Conservation (phyloP, 2,888 invertebrate species). For the Oxytorus armatus region DNA sequence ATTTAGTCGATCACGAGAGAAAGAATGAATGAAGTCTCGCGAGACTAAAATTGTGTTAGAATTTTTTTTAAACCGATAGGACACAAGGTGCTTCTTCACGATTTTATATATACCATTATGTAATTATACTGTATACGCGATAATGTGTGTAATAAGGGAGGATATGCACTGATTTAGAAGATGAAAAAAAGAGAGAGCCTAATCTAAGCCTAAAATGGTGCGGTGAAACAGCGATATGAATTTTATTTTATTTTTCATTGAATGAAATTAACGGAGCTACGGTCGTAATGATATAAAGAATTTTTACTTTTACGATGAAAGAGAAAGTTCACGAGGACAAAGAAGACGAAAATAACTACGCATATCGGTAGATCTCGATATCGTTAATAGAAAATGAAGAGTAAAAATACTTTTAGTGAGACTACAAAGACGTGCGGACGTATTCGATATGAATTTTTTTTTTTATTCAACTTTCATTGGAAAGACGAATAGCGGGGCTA, state of each 20-base stretch:
- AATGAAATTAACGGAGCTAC: constrained; percentile 5
- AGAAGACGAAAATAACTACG: constrained; percentile 20
- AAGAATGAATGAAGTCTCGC: too few relatives aligned
- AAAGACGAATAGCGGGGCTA: too few relatives aligned
- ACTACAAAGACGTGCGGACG: too few relatives aligned
- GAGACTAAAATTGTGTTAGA: constrained; percentile 16
- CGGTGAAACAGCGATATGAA: constrained; percentile 32
- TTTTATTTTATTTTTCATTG: background rate
- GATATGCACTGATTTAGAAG: background rate
- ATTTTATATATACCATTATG: constrained; percentile 72
- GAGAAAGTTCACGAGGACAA: background rate
- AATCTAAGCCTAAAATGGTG: constrained; percentile 41
- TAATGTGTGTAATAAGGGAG: constrained; percentile 28
- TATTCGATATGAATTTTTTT: too few relatives aligned
- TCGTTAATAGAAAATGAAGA: background rate
- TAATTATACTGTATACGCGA: constrained; percentile 31
- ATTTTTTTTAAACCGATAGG: constrained; percentile 1
- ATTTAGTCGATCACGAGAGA: too few relatives aligned
- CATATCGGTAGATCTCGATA: constrained; percentile 52
- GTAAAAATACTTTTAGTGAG: background rate
- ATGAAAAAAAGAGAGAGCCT: background rate
- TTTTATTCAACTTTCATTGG: too few relatives aligned
- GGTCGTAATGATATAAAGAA: background rate
- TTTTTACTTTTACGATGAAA: constrained; percentile 23
- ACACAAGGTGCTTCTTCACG: constrained; percentile 75